Conservation (phyloP, 2,797 vertebrate species). For the Moxostoma hubbsi region DNA sequence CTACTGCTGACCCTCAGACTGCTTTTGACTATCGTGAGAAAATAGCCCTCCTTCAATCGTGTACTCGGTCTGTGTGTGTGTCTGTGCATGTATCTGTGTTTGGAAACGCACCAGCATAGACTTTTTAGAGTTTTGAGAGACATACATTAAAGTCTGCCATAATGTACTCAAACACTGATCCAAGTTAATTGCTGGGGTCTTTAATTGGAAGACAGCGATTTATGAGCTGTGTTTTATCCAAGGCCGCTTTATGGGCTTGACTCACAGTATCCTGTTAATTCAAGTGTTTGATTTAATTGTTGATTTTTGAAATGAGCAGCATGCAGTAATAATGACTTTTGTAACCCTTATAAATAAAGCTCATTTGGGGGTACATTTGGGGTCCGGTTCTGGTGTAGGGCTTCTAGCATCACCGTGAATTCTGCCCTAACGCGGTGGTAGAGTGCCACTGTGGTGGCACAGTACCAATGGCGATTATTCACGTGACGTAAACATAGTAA, state of each 20-base stretch:
- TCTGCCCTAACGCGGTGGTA: no score
- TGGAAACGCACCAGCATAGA: not conserved
- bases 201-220: not conserved
- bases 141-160: conserved; percentile 46
- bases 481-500: no score
- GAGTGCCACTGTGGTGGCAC: no score
- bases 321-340: not conserved
- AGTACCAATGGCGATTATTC: no score
- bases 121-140: conserved; percentile 25
- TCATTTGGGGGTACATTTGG: not conserved
- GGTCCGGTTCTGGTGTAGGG: no score
- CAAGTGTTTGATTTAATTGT: not conserved
- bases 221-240: not conserved
- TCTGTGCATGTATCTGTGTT: not conserved
- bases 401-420: no score
- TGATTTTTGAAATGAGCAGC: not conserved
- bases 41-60: conserved; percentile 36
- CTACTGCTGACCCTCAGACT: conserved; percentile 49
- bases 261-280: not conserved
- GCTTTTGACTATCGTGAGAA: conserved; percentile 58
- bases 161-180: conserved; percentile 47
- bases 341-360: not conserved
- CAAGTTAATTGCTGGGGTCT: conserved; percentile 31
- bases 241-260: not conserved
- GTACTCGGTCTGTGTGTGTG: conserved; percentile 18